Conservation (phyloP, 64 coral and sea anemone genomes). For the Montipora sp. region DNA sequence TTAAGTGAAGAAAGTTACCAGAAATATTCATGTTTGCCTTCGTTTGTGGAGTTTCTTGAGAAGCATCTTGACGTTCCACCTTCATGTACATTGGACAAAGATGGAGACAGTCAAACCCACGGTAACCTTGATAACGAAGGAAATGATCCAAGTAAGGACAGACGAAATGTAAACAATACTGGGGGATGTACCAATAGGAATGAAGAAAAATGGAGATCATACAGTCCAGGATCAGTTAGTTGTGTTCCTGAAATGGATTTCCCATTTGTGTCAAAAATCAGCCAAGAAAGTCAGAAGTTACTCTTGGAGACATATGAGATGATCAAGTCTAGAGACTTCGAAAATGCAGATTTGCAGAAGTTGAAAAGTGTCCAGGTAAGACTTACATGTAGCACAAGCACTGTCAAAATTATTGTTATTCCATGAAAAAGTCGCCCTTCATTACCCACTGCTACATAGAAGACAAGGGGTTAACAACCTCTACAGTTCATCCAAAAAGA, state of each 20-base stretch:
- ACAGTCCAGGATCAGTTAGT: background rate
- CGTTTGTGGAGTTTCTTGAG: slow-evolving; percentile 57
- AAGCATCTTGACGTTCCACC: background rate
- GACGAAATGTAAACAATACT: background rate
- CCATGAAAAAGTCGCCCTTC: too few species aligned
- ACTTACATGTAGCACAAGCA: too few species aligned
- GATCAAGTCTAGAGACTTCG: slow-evolving; percentile 26
- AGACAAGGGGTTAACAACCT: too few species aligned
- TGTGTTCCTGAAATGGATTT: slow-evolving; percentile 62
- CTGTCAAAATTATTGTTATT: too few species aligned
- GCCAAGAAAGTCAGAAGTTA: slow-evolving; percentile 65
- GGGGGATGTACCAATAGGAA: background rate
- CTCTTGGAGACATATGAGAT: slow-evolving; percentile 45
- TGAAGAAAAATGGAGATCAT: background rate
- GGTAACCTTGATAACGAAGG: background rate
- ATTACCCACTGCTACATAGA: too few species aligned
- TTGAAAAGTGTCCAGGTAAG: slow-evolving; percentile 53
- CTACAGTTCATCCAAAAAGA: too few species aligned
- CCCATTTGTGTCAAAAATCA: slow-evolving; percentile 70
- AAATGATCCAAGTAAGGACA: background rate
- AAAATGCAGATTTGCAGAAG: slow-evolving; percentile 25
- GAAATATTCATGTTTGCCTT: slow-evolving; percentile 58
- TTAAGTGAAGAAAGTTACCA: slow-evolving; percentile 69
- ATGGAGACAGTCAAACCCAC: background rate
- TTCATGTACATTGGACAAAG: background rate